A percentile compares a stretch with the other conserved stretches of the same genome.
Evolutionary conservation across 2,113 vertebrate species (phyloP).

Genomic region (Actinemys pallida): DNA sequence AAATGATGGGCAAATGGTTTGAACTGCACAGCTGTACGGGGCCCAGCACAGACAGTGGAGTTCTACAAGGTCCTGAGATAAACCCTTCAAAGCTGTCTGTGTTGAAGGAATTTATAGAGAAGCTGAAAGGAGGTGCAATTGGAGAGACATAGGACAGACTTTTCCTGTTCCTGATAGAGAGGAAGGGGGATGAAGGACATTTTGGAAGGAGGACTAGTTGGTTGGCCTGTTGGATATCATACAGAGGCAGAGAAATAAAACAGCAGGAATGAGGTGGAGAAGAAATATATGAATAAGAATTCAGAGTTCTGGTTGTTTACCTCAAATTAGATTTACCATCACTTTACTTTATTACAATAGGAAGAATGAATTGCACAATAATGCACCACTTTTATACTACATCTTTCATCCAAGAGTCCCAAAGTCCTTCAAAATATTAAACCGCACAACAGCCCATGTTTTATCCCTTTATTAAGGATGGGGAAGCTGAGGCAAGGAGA

Average conservation of each 20-base stretch:
- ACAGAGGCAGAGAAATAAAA: neutral
- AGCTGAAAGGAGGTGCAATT: rapidly evolving
- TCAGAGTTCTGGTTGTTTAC: neutral
- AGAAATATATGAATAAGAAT: neutral
- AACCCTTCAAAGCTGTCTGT: neutral
- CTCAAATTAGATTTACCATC: neutral
- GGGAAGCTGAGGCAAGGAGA: rapidly evolving
- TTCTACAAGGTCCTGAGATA: rapidly evolving
- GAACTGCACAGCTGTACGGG: rapidly evolving
- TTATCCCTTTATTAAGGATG: rapidly evolving
- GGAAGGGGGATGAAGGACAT: neutral
- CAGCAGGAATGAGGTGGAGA: neutral
- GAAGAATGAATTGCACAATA: rapidly evolving
- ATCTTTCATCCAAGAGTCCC: rapidly evolving
- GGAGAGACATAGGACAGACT: neutral
- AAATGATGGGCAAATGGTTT: slow-evolving; percentile 5
- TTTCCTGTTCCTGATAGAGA: neutral
- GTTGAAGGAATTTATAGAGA: neutral
- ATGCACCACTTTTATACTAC: rapidly evolving
- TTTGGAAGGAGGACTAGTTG: neutral
- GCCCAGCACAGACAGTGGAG: neutral
- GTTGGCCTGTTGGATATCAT: neutral
- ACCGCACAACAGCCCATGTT: neutral
- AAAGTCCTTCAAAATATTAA: neutral
- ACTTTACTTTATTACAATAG: neutral